Evolutionary conservation across 2,888 invertebrate genomes (phyloP).

Genomic region (Poecilus cupreus): DNA sequence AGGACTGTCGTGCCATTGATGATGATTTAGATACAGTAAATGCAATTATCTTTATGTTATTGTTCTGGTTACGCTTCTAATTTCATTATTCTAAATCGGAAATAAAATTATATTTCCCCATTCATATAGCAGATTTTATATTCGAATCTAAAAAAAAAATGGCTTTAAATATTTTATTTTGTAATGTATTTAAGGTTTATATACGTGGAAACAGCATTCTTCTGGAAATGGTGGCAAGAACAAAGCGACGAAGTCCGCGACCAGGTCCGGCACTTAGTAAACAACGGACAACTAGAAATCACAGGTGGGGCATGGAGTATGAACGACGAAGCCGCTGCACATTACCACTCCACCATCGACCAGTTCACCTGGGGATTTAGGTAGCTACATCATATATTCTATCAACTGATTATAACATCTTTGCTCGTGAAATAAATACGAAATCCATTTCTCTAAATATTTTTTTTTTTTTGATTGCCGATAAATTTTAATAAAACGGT

Average conservation of each 20-base stretch:
- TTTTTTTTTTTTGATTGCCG: too few species aligned
- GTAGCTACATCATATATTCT: conserved; percentile 72
- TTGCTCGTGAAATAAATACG: too few species aligned
- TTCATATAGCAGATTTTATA: background rate
- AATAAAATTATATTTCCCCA: too few species aligned
- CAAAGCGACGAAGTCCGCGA: conserved; percentile 78
- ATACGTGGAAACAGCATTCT: conserved; percentile 91
- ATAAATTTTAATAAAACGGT: too few species aligned
- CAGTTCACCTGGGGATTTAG: conserved; percentile 85
- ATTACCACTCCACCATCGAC: conserved; percentile 84
- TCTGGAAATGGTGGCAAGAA: conserved; percentile 90
- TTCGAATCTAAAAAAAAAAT: background rate
- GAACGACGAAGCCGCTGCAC: conserved; percentile 86
- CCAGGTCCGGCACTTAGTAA: conserved; percentile 81
- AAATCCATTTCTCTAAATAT: too few species aligned
- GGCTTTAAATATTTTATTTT: too few species aligned
- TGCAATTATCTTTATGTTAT: too few species aligned
- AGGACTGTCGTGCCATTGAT: too few species aligned
- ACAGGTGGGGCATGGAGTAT: conserved; percentile 89
- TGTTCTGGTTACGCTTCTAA: too few species aligned
- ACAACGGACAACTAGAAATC: conserved; percentile 84
- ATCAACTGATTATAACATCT: too few species aligned
- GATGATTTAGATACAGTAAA: too few species aligned
- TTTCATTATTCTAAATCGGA: too few species aligned
- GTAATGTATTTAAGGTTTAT: conserved; percentile 80